These are phyloP conservation scores for Odontesthes bonariensis DNA, from an alignment of 2,113 vertebrate genomes.

Conservation along the genomic window DNA sequence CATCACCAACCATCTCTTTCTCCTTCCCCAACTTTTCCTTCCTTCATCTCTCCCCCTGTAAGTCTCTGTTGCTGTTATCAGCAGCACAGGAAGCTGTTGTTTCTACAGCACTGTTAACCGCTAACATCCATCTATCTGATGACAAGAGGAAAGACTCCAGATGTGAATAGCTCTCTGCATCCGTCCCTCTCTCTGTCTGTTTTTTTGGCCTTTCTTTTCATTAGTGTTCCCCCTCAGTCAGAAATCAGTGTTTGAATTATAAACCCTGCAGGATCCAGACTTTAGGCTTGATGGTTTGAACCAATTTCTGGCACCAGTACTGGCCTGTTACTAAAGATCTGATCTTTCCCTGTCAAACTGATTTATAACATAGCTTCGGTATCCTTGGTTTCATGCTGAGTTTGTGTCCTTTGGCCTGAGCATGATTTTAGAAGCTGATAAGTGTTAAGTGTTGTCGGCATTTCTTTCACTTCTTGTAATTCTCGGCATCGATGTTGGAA, in stretches of 20 bases:
- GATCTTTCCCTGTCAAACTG: constrained; percentile 60
- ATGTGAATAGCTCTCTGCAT: constrained; percentile 85
- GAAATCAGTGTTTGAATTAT: constrained; percentile 89
- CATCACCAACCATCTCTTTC: constrained; percentile 29
- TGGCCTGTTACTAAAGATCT: constrained; percentile 64
- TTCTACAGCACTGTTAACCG: constrained; percentile 69
- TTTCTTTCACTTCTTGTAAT: neutral
- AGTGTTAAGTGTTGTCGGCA: constrained; percentile 13
- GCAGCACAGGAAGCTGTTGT: constrained; percentile 79
- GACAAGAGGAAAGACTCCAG: constrained; percentile 88
- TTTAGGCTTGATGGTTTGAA: constrained; percentile 62
- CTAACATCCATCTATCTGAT: constrained; percentile 82
- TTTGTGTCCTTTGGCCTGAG: constrained; percentile 40
- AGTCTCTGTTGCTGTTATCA: constrained; percentile 68
- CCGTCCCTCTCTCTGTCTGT: constrained; percentile 73
- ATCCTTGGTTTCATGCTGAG: constrained; percentile 47
- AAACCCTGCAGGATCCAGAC: constrained; percentile 86
- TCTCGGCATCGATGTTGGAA: neutral
- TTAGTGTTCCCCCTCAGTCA: constrained; percentile 87
- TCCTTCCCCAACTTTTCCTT: constrained; percentile 14
- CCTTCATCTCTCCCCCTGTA: constrained; percentile 12
- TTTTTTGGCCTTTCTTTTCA: constrained; percentile 55
- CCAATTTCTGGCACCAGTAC: constrained; percentile 68
- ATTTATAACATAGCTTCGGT: constrained; percentile 57
- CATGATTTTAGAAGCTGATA: constrained; percentile 18